Conservation (phyloP, 2,797 vertebrate species). For the Megalops cyprinoides region DNA sequence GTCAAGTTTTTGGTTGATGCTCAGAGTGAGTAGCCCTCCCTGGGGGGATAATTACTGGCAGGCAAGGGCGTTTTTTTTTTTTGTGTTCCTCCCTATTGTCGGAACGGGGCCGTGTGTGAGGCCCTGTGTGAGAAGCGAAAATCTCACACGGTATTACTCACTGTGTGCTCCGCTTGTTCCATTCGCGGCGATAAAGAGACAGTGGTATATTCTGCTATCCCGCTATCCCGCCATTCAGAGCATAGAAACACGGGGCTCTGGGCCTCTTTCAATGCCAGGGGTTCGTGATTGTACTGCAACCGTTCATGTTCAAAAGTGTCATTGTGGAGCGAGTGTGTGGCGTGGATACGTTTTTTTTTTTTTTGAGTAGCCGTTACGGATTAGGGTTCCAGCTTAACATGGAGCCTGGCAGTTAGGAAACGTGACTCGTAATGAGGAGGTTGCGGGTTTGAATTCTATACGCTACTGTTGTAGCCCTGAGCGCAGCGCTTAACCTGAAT, state of each 20-base stretch:
- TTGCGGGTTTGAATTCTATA: too few species aligned
- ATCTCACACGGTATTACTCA: constrained; percentile 25
- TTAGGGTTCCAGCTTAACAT: too few species aligned
- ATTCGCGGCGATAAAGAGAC: constrained; percentile 28
- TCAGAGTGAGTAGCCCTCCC: constrained; percentile 25
- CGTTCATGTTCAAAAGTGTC: constrained; percentile 20
- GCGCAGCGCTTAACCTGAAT: too few species aligned
- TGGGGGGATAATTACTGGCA: constrained; percentile 32
- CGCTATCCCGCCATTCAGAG: neutral
- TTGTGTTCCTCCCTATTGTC: constrained; percentile 25
- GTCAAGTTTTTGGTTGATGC: constrained; percentile 28
- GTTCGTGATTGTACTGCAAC: constrained; percentile 1
- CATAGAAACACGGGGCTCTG: constrained; percentile 7
- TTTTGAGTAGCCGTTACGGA: too few species aligned
- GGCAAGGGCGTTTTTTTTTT: too few species aligned
- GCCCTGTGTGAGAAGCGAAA: neutral
- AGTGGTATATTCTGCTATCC: neutral
- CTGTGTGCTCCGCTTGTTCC: neutral
- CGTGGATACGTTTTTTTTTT: too few species aligned
- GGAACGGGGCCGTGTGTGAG: constrained; percentile 17
- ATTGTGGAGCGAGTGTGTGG: constrained; percentile 3
- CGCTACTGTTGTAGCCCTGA: too few species aligned
- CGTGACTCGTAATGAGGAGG: too few species aligned
- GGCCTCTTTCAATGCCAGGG: neutral
- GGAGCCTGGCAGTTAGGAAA: too few species aligned